A percentile compares a stretch with the other conserved stretches of the same genome.
Evolutionary conservation across 2,888 invertebrate species (phyloP).

Genomic region (Atrina japonica): DNA sequence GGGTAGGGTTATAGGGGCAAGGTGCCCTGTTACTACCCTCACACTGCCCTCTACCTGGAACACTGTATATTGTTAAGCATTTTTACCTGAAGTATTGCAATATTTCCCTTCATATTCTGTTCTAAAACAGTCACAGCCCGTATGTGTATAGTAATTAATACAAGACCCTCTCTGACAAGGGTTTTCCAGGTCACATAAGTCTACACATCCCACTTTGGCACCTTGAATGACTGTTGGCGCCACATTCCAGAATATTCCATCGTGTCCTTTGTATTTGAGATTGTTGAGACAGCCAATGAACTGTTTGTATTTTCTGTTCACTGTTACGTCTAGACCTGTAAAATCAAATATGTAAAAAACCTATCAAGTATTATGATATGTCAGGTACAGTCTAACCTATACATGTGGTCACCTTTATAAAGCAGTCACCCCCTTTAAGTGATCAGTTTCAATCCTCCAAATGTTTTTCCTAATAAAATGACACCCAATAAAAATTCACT

Average conservation of each 20-base stretch:
- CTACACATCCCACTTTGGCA: constrained; percentile 87
- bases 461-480: too few species aligned
- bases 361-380: too few species aligned
- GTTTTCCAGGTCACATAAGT: constrained; percentile 86
- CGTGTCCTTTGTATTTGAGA: constrained; percentile 54
- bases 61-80: too few species aligned
- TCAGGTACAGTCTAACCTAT: too few species aligned
- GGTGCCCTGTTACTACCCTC: too few species aligned
- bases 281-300: constrained; percentile 70
- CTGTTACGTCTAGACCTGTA: constrained; percentile 37
- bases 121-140: constrained; percentile 96
- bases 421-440: too few species aligned
- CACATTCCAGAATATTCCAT: constrained; percentile 49
- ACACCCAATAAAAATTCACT: too few species aligned
- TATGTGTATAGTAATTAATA: constrained; percentile 94
- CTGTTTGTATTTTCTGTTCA: constrained; percentile 38
- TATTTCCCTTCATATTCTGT: constrained; percentile 94
- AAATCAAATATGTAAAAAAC: constrained; percentile 1
- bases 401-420: too few species aligned
- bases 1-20: too few species aligned
- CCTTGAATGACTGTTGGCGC: constrained; percentile 41
- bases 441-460: too few species aligned
- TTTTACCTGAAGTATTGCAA: constrained; percentile 94
- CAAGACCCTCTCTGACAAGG: constrained; percentile 93
- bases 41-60: too few species aligned